Evolutionary conservation across 2,797 vertebrate genomes (phyloP), one percentile per base, ranked within the genome.

Genomic region (Liparis tanakae): DNA sequence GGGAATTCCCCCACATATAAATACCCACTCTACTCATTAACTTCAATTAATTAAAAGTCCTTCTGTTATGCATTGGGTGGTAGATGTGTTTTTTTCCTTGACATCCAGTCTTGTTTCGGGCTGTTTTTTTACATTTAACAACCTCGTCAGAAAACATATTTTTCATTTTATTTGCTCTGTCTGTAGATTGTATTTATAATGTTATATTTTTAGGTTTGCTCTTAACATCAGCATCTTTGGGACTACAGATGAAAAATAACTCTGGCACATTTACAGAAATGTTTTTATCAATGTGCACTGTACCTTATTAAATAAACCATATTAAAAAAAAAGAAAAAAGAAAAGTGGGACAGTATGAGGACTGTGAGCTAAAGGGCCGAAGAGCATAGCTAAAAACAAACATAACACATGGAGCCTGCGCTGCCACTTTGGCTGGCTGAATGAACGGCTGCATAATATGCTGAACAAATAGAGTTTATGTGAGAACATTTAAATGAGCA

Each of bases 401-500:
- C 15, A 43, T 48, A 67, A 64, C 48, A 70, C n/a, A 54, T 46
- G 25, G 0, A 46, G 1, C 37, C 22, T 51, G 3, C 10, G 43
- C 44, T 34, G 30, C 12, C 68, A 67, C 25, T 55, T 39, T 41
- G 20, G 72, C 30, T 56, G 10, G 22, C 17, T 41, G 51, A 79
- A 64, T 69, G 50, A 55, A 79, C 77, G 12, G 13, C 18, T 66
- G 48, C 54, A 62, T 63, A 80, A 61, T 59, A 66, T 55, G 1
- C 65, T 70, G 15, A 34, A 20, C 55, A 82, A 62, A 74, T 60
- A 63, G 10, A 58, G 74, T 76, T 61, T 55, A 71, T 22, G 76
- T 71, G 37, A 22, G 59, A 17, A 74, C 63, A 74, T 72, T 60
- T 4, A 75, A 72, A 70, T 68, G 25, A 82, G 55, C 66, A 36